These are phyloP conservation scores for Epinotia bilunana DNA, from an alignment of 2,888 invertebrate species.

Conservation along the genomic window DNA sequence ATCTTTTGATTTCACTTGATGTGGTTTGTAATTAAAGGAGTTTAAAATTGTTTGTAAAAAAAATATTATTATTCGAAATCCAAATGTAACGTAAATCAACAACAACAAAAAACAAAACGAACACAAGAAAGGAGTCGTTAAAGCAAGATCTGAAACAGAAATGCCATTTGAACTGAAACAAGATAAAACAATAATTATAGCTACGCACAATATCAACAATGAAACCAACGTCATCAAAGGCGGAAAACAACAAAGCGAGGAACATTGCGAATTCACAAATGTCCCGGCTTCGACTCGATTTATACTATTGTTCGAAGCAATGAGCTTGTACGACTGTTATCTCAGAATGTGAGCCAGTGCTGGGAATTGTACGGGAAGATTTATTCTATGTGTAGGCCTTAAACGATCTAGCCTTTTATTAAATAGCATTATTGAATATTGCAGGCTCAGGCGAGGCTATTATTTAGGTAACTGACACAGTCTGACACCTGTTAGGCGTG, in stretches of 20 bases:
- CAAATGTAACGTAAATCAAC: background rate
- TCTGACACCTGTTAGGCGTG: conserved; percentile 27
- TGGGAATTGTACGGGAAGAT: conserved; percentile 66
- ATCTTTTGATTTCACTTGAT: no score
- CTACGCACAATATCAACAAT: conserved; percentile 28
- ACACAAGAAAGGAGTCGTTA: background rate
- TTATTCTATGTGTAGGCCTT: conserved; percentile 61
- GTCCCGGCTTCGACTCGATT: conserved; percentile 70
- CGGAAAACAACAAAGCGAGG: conserved; percentile 70
- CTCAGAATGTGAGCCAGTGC: conserved; percentile 62
- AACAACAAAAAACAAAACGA: background rate
- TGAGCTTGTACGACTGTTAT: conserved; percentile 78
- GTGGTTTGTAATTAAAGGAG: no score
- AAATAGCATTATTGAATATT: conserved; percentile 39
- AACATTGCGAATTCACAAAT: conserved; percentile 76
- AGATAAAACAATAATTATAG: conserved; percentile 40
- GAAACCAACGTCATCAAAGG: conserved; percentile 44
- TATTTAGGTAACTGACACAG: conserved; percentile 18
- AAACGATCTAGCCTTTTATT: conserved; percentile 57
- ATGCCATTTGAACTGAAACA: conserved; percentile 15
- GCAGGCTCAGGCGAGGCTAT: conserved; percentile 3
- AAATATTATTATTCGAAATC: no score
- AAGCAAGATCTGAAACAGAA: conserved; percentile 12
- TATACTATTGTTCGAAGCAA: conserved; percentile 70
- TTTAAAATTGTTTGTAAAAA: no score